Percentiles rank a stretch among this genome's conserved stretches.
These are phyloP conservation scores for Neodiprion virginianus DNA, from an alignment of 1,140 invertebrate species.

Conservation along the genomic window DNA sequence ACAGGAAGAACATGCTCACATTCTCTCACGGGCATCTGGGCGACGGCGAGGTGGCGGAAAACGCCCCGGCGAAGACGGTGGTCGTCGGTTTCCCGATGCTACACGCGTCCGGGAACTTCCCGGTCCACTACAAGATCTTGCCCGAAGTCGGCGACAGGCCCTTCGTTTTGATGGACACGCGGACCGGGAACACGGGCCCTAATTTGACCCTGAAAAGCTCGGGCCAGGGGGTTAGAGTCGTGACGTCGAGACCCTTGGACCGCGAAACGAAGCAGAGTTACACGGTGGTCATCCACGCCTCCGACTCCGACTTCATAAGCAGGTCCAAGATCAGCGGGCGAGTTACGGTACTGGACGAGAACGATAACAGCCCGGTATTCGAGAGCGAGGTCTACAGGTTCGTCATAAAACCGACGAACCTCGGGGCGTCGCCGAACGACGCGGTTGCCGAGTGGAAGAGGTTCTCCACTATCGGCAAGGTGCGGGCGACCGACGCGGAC, in stretches of 20 bases:
- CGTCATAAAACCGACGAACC: conserved; percentile 67
- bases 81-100: conserved; percentile 74
- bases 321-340: conserved; percentile 75
- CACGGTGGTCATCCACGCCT: conserved; percentile 76
- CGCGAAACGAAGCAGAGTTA: conserved; percentile 74
- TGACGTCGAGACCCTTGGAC: conserved; percentile 77
- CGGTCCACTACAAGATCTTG: conserved; percentile 79
- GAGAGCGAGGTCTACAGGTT: conserved; percentile 80
- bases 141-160: conserved; percentile 71
- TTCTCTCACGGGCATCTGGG: conserved; percentile 74
- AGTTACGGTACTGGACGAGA: conserved; percentile 81
- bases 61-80: conserved; percentile 71
- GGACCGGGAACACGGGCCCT: conserved; percentile 59
- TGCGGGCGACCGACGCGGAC: conserved; percentile 84
- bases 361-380: conserved; percentile 90
- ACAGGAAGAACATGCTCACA: conserved; percentile 78
- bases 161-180: conserved; percentile 73
- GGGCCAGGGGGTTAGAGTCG: conserved; percentile 69
- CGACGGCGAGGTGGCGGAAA: conserved; percentile 75
- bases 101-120: conserved; percentile 63
- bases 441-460: conserved; percentile 69
- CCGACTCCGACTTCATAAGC: conserved; percentile 75
- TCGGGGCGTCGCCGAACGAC: conserved; percentile 61
- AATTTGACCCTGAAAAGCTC: conserved; percentile 69
- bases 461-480: conserved; percentile 81